A percentile compares a stretch with the other conserved stretches of the same genome.
Conservation (phyloP, 1,140 invertebrate genomes). For the Achroia grisella region DNA sequence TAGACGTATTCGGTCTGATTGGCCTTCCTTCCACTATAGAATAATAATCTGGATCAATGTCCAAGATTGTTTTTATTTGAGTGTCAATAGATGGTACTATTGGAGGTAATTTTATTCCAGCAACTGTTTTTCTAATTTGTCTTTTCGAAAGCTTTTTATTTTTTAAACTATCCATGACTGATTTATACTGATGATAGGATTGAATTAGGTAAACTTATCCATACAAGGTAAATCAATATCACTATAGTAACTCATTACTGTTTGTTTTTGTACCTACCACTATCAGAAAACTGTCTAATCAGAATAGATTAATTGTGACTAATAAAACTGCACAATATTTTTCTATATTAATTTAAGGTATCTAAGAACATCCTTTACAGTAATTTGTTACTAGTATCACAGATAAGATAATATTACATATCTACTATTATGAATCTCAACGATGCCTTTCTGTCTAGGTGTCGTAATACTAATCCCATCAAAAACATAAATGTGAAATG, state of each 20-base stretch:
- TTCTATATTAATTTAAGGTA: too few species aligned
- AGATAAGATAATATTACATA: too few species aligned
- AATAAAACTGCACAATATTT: too few species aligned
- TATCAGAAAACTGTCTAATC: too few species aligned
- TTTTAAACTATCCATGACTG: constrained; percentile 9
- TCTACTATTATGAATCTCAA: too few species aligned
- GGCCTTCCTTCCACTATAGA: constrained; percentile 73
- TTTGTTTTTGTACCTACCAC: neutral
- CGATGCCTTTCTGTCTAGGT: too few species aligned
- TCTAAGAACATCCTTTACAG: too few species aligned
- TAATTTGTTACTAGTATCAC: too few species aligned
- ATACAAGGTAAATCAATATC: constrained; percentile 28
- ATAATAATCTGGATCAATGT: constrained; percentile 78
- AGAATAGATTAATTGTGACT: too few species aligned
- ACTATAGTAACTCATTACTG: constrained; percentile 35
- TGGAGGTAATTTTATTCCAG: constrained; percentile 43
- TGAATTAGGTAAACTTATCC: neutral
- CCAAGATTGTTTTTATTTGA: constrained; percentile 64
- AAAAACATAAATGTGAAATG: too few species aligned
- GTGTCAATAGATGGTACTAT: constrained; percentile 29
- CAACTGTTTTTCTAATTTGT: constrained; percentile 24
- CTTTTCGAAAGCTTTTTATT: constrained; percentile 29
- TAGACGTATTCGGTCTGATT: constrained; percentile 71
- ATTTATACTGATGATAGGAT: neutral
- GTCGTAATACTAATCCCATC: too few species aligned